phyloP scores from a whole-genome alignment of 2,888 invertebrate species.

The Plagodis dolabraria region DNA sequence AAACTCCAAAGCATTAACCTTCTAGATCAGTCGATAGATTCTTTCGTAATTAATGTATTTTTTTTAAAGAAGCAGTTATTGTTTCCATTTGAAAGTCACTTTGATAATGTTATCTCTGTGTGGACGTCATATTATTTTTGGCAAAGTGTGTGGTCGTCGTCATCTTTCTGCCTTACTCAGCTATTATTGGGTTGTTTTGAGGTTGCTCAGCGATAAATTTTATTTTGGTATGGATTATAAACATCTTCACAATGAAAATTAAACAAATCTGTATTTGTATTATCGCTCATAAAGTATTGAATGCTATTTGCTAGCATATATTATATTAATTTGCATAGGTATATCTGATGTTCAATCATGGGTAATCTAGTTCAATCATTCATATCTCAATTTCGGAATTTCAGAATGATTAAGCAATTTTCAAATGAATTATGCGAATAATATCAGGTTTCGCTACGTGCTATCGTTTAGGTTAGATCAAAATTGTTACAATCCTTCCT shows the following conservation, averaged over 20 bases:
- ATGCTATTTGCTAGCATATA: no score
- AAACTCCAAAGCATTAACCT: constrained; percentile 6
- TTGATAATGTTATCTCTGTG: constrained; percentile 28
- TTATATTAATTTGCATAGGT: no score
- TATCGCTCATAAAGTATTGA: no score
- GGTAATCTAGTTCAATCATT: no score
- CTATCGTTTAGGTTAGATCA: no score
- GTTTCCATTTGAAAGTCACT: constrained; percentile 26
- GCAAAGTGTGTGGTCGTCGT: constrained; percentile 21
- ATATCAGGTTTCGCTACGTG: neutral
- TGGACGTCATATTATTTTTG: constrained; percentile 32
- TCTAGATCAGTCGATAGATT: constrained; percentile 16
- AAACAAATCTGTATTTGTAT: no score
- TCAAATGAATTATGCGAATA: neutral
- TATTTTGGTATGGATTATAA: neutral
- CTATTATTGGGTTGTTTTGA: neutral
- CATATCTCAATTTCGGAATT: no score
- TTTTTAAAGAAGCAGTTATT: constrained; percentile 24
- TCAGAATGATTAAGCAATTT: neutral
- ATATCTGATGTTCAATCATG: no score
- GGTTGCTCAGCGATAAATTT: constrained; percentile 1
- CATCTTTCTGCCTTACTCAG: constrained; percentile 11
- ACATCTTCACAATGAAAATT: no score
- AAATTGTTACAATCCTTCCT: no score
- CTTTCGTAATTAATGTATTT: neutral